Evolutionary conservation across 2,113 vertebrate species (phyloP), one percentile per base, ranked within the genome.

Genomic region (Ariopsis seemanni): DNA sequence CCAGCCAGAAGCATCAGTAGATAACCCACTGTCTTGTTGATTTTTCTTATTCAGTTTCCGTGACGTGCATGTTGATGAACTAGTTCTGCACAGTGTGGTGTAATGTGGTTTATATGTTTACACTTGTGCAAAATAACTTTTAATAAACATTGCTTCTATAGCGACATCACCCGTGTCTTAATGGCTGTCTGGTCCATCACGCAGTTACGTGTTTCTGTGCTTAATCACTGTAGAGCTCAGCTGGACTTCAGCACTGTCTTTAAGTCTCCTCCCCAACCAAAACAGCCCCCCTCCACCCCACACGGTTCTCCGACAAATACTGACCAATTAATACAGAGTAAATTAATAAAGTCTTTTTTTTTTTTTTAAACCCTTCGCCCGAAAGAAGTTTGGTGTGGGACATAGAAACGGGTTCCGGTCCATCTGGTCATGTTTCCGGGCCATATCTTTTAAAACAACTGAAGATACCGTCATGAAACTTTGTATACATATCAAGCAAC

Each of bases 131-230:
- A 71, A 87, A 67, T 90, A 93, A 91, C 92, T 93, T 95, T 92
- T 88, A 95, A 94, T 96, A 95, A 95, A 96, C 94, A 91, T 95
- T 92, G 94, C 93, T 92, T 93, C 92, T 88, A 93, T 93, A 91
- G 90, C 83, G 82, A 87, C 58, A 72, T 12, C 69, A 72, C 63
- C 1, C 5, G 30, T 83, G 52, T 22, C 74, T 82, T 67, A 58
- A 62, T 87, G 34, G 1, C 15, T 75, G 27, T 81, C 34, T 84
- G 27, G 27, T 48, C 55, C 25, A 14, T 67, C 77, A 55, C 30
- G 27, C 80, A 34, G 9, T 48, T 50, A 86, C 7, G 30, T 25
- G 42, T 69, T 58, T 25, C 4, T 71, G 50, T 30, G 12, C 42
- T 57, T 57, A 71, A 17, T 84, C 52, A 27, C 18, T 48, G 15